These are phyloP conservation scores for Popillia japonica DNA, from an alignment of 1,140 invertebrate genomes.

Conservation along the genomic window DNA sequence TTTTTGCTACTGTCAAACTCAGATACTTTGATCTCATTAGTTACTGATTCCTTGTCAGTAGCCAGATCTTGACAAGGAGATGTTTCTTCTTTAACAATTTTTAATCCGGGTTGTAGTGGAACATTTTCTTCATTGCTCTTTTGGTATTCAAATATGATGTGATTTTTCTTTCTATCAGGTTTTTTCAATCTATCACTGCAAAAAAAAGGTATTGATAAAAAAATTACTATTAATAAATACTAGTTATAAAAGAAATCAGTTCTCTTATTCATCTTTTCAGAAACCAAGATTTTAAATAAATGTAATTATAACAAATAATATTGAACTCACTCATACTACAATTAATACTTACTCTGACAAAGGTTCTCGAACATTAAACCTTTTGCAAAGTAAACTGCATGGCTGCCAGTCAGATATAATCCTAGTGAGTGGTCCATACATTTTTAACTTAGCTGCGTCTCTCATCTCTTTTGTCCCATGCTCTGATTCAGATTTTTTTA, in stretches of 20 bases:
- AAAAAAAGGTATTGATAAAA: constrained; percentile 39
- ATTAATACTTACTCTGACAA: not conserved
- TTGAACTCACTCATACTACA: no score
- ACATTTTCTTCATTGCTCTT: constrained; percentile 51
- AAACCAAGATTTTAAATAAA: no score
- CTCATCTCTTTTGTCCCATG: constrained; percentile 65
- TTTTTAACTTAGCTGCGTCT: constrained; percentile 79
- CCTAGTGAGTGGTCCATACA: constrained; percentile 83
- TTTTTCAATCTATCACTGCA: constrained; percentile 49
- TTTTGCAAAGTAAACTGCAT: constrained; percentile 83
- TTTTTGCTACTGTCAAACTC: not conserved
- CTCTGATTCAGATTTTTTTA: constrained; percentile 50
- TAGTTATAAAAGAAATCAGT: no score
- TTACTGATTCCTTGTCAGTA: not conserved
- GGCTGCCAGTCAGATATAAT: constrained; percentile 83
- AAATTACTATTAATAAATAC: not conserved
- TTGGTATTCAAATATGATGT: constrained; percentile 58
- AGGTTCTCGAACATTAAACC: constrained; percentile 75
- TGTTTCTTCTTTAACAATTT: constrained; percentile 20
- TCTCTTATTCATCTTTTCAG: no score
- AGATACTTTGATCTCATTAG: not conserved
- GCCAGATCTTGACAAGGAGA: not conserved
- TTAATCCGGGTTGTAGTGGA: constrained; percentile 50
- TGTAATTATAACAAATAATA: no score
- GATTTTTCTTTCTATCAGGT: constrained; percentile 51